Evolutionary conservation across 2,113 vertebrate genomes (phyloP).

Genomic region (Chroicocephalus ridibundus): DNA sequence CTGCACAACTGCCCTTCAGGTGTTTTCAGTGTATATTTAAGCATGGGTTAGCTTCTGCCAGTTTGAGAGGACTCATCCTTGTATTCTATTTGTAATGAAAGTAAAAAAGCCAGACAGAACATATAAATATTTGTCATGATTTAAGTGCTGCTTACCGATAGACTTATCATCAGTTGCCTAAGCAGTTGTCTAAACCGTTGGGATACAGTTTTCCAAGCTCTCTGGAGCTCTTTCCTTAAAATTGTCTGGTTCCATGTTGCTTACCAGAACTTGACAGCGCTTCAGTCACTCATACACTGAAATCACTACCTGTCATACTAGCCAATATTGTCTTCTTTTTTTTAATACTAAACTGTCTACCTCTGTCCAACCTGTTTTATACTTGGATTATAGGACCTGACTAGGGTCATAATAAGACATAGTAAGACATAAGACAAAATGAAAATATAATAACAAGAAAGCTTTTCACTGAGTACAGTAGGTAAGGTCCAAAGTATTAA

Average conservation of each 20-base stretch:
- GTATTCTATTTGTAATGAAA: background rate
- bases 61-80: background rate
- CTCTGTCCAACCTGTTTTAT: background rate
- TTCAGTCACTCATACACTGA: background rate
- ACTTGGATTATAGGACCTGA: background rate
- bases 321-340: background rate
- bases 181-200: background rate
- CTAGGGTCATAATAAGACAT: background rate
- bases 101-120: background rate
- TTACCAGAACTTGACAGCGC: background rate
- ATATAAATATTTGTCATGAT: background rate
- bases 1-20: background rate
- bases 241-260: background rate
- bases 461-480: background rate
- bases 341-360: background rate
- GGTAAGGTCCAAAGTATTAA: background rate
- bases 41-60: background rate
- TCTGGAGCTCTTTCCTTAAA: background rate
- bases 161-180: background rate
- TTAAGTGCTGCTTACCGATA: background rate
- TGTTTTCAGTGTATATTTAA: background rate
- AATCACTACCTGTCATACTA: background rate
- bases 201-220: background rate
- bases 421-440: too few species aligned
- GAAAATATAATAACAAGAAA: background rate